Evolutionary conservation across 2,888 invertebrate genomes (phyloP).

Genomic region (Mylabris sibirica): DNA sequence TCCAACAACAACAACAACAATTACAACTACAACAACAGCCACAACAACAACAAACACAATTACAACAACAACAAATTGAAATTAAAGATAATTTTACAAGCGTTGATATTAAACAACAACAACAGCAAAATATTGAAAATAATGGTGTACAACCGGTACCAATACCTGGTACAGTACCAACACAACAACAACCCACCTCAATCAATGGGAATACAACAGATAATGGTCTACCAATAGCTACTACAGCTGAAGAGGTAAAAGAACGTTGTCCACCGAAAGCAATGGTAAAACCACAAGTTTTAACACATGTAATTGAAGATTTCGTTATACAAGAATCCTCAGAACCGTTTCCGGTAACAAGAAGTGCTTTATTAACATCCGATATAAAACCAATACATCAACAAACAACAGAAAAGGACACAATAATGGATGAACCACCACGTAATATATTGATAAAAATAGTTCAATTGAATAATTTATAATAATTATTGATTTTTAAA

Average conservation of each 20-base stretch:
- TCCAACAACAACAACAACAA: background rate
- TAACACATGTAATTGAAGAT: conserved; percentile 96
- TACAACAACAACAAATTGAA: conserved; percentile 34
- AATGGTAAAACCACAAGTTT: conserved; percentile 93
- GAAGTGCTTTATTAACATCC: conserved; percentile 55
- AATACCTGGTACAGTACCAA: conserved; percentile 57
- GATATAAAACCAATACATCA: conserved; percentile 55
- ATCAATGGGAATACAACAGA: conserved; percentile 38
- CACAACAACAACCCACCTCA: conserved; percentile 42
- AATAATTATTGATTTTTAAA: conserved; percentile 20
- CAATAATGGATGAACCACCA: conserved; percentile 75
- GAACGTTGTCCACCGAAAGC: conserved; percentile 79
- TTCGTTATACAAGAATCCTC: conserved; percentile 96
- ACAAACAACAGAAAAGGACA: conserved; percentile 65
- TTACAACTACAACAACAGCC: conserved; percentile 26
- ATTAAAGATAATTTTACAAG: conserved; percentile 20
- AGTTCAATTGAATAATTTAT: conserved; percentile 20
- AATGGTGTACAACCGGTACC: conserved; percentile 52
- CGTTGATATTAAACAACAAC: background rate
- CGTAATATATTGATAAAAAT: conserved; percentile 65
- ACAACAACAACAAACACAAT: conserved; percentile 14
- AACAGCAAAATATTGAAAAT: conserved; percentile 44
- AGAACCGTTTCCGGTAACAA: conserved; percentile 86
- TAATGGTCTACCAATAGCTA: conserved; percentile 55
- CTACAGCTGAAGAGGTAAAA: conserved; percentile 60